Evolutionary conservation across 1,140 invertebrate species (phyloP).

Genomic region (Hermetia illucens): DNA sequence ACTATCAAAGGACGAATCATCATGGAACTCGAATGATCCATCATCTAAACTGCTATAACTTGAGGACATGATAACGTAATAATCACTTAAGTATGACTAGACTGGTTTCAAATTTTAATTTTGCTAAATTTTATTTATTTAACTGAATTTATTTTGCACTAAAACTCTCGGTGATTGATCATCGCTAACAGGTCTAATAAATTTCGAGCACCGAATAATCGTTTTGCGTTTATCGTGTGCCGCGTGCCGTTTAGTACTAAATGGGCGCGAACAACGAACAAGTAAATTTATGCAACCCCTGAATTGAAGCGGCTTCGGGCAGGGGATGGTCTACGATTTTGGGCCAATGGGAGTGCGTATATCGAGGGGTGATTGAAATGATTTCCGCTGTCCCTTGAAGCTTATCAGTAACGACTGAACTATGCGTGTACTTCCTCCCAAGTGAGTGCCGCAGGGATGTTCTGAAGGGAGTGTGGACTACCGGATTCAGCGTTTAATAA

Average conservation of each 20-base stretch:
- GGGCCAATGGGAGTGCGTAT: neutral
- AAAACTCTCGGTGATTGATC: neutral
- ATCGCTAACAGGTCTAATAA: neutral
- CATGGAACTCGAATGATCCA: conserved; percentile 40
- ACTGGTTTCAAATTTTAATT: too few species aligned
- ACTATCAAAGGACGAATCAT: conserved; percentile 52
- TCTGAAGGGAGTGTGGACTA: too few species aligned
- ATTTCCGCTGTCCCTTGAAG: neutral
- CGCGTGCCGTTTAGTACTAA: neutral
- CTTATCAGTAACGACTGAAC: too few species aligned
- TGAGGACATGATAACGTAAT: conserved; percentile 25
- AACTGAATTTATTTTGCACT: neutral
- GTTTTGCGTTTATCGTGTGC: neutral
- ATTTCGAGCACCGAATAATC: neutral
- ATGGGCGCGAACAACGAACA: neutral
- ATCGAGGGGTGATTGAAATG: neutral
- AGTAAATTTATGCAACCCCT: neutral
- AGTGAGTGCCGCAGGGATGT: too few species aligned
- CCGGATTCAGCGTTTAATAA: too few species aligned
- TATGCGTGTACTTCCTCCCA: too few species aligned
- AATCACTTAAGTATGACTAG: too few species aligned
- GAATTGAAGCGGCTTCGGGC: neutral
- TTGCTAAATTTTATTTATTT: too few species aligned
- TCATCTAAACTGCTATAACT: conserved; percentile 25
- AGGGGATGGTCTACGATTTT: neutral